Conservation (phyloP, 2,113 vertebrate genomes). For the Rhabdomys dilectus region DNA sequence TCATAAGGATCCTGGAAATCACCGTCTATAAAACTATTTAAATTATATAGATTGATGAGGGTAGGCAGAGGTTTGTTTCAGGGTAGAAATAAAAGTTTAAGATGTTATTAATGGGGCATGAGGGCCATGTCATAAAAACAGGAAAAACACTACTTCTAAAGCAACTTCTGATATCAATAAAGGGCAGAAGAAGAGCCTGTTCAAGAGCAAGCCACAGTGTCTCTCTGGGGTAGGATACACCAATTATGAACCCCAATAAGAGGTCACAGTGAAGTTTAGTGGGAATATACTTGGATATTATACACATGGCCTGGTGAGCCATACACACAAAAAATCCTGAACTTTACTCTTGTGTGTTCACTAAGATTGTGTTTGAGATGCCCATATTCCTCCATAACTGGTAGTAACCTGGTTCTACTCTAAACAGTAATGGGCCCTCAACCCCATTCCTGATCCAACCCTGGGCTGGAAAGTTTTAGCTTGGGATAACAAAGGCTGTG, state of each 20-base stretch:
- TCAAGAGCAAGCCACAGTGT: not conserved
- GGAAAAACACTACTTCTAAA: not conserved
- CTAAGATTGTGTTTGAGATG: not conserved
- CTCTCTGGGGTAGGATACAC: not conserved
- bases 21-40: too few relatives aligned
- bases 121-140: not conserved
- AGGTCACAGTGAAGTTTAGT: not conserved
- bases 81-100: not conserved
- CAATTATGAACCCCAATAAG: not conserved
- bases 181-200: not conserved
- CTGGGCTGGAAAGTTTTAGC: not conserved
- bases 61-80: not conserved
- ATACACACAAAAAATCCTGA: not conserved
- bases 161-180: not conserved
- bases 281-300: not conserved
- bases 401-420: not conserved
- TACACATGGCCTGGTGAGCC: too few relatives aligned
- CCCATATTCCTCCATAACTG: not conserved
- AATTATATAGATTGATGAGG: not conserved
- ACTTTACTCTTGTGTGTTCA: not conserved
- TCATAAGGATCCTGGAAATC: not conserved
- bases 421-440: not conserved
- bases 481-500: not conserved
- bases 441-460: not conserved
- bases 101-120: not conserved